Base-by-base conservation (phyloP, 1,140 invertebrate species). In the Leptestheria dahalacensis region DNA sequence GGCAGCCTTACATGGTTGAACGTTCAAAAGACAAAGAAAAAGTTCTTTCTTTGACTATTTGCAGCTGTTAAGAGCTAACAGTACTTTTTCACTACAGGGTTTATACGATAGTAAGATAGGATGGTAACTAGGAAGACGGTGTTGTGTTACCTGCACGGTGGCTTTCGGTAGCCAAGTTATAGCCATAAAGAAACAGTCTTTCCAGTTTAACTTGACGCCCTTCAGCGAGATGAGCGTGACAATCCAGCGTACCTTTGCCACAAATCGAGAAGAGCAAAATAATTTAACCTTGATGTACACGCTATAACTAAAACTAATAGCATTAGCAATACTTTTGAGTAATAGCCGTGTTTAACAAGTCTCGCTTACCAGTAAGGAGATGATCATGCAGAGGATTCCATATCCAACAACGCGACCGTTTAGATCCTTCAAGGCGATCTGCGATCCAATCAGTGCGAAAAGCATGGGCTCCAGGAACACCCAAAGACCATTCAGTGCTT, bases 1-100 rank as follows among this genome's bases (percentile, higher is more conserved):
- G 0, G 88, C 88, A 15, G 88, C 88, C 80, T 88, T 71, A n/a
- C 25, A 46, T 18, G 20, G 20, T 33, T 20, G n/a, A n/a, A n/a
- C 23, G 41, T 15, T 25, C 18, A 56, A 41, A 41, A 41, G 15
- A 41, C 33, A 41, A 9, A 41, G 33, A n/a, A n/a, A n/a, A n/a
- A n/a, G n/a, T n/a, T n/a, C n/a, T n/a, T n/a, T n/a, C n/a, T 41
- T 41, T 41, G 15, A 6, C 15, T 41, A 41, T 6, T 41, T 9
- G 33, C 15, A 41, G 33, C 15, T 41, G 15, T 6, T 41, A 41
- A 15, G 33, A 41, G 15, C 6, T 41, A 41, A 6, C 15, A 41
- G 33, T 9, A 15, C 15, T 41, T 41, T 41, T 9, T 6, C 33
- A 41, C 6, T 41, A 41, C 6, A 6, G 15, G 33, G 6, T 9